Evolutionary conservation across 2,797 vertebrate genomes (phyloP), one percentile per base, ranked within the genome.

Genomic region (Scolopax bukidnonensis): DNA sequence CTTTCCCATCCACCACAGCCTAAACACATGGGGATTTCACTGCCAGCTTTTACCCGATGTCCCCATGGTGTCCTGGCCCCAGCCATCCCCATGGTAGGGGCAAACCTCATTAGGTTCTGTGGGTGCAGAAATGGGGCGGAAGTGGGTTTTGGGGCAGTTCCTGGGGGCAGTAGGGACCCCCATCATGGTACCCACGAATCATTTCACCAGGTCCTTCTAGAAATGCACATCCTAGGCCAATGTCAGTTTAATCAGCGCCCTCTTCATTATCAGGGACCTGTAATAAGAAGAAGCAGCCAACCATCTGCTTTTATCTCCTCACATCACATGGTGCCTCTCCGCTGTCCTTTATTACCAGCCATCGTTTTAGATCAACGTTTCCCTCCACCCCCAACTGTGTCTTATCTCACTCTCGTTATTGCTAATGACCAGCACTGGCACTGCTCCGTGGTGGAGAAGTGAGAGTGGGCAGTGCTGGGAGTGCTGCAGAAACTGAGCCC

Each of bases 241-340:
- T 56, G 89, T 87, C 95, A 89, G 53, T 12, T 65, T 92, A 91
- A 95, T 94, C 92, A 92, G 95, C 0, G 1, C 69, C 91, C 79
- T 91, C 75, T 87, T 95, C 48, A 0, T 95, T 96, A 95, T 78
- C 75, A 38, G 64, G 24, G 57, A 14, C 78, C 96, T 94, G 87
- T 96, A 96, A 96, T 96, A 94, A 96, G 96, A 85, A 96, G 89
- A 92, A 96, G 92, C 87, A 89, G 91, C 78, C 86, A 87, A 92
- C 93, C 95, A 94, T 85, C 95, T 97, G 95, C 92, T 97, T 92
- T 91, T 89, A 89, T 94, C 71, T 89, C 5, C 0, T 88, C 89
- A 27, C 81, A 95, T 96, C 84, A 40, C 60, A 60, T 28, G 1
- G 68, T 68, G 86, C 75, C 78, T 87, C 89, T 79, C 28, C 0